Conservation (phyloP, 2,113 vertebrate genomes). For the Bothrops jararaca region DNA sequence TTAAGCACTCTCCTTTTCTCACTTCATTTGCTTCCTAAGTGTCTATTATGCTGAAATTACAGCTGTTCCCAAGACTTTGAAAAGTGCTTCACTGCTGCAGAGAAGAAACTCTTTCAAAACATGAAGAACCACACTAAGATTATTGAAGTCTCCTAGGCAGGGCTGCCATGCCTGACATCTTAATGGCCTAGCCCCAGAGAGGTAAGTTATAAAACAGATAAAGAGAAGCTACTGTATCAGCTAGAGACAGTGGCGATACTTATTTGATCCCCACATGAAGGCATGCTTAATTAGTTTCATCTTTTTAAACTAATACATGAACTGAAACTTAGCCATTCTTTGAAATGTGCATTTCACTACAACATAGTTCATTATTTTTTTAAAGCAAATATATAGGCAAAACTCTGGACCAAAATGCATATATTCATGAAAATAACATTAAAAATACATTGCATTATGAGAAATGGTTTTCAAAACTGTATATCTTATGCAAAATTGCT, state of each 20-base stretch:
- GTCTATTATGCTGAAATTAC: conserved; percentile 17
- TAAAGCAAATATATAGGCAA: background rate
- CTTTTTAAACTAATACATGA: background rate
- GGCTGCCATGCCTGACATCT: conserved; percentile 27
- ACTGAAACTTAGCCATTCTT: background rate
- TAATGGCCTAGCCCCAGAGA: conserved; percentile 22
- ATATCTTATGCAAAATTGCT: background rate
- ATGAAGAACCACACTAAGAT: background rate
- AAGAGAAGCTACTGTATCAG: conserved; percentile 13
- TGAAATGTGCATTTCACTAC: background rate
- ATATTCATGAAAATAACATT: background rate
- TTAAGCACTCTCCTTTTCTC: conserved; percentile 10
- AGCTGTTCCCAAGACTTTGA: conserved; percentile 9
- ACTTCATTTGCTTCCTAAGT: conserved; percentile 20
- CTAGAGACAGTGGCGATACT: background rate
- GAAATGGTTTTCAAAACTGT: background rate
- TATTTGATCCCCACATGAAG: background rate
- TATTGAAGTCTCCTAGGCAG: conserved; percentile 14
- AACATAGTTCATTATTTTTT: background rate
- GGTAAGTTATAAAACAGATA: conserved; percentile 25
- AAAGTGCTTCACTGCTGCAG: conserved; percentile 15
- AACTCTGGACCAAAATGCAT: background rate
- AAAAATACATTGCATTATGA: background rate
- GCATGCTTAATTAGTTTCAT: background rate
- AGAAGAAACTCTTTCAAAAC: conserved; percentile 30